A percentile compares a stretch with the other conserved stretches of the same genome.
phyloP scores from a whole-genome alignment of 2,113 vertebrate genomes.

The Gasterosteus aculeatus region DNA sequence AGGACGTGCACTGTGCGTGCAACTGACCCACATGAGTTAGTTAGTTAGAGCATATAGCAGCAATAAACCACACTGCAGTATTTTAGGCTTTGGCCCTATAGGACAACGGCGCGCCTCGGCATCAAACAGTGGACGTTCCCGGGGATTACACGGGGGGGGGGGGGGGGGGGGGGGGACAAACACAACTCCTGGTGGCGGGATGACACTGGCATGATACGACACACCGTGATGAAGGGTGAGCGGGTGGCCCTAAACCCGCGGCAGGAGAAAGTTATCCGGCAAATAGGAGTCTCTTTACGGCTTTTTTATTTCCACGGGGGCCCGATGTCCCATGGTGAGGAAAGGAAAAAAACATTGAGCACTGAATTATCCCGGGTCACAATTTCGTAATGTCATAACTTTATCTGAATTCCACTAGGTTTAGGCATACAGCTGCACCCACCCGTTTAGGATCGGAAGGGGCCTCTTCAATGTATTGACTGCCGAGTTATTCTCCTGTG shows the following conservation, averaged over 20 bases:
- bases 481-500: neutral
- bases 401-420: conserved; percentile 10
- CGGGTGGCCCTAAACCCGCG: conserved; percentile 2
- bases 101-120: conserved; percentile 57
- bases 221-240: conserved; percentile 4
- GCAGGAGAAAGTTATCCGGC: conserved; percentile 8
- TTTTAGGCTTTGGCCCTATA: conserved; percentile 76
- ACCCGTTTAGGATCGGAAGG: neutral
- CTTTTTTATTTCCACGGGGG: conserved; percentile 1
- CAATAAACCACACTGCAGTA: conserved; percentile 81
- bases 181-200: neutral
- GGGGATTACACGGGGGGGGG: conserved; percentile 4
- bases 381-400: conserved; percentile 3
- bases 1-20: conserved; percentile 48
- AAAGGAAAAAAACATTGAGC: neutral
- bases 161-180: conserved; percentile 1
- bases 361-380: conserved; percentile 3
- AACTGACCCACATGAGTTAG: conserved; percentile 63
- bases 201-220: neutral
- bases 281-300: conserved; percentile 1
- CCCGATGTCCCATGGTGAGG: neutral
- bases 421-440: neutral
- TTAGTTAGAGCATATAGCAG: conserved; percentile 63
- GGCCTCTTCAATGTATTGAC: conserved; percentile 21
- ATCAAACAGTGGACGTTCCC: conserved; percentile 25